phyloP scores from a whole-genome alignment of 2,113 vertebrate genomes.

The Bufo gargarizans region DNA sequence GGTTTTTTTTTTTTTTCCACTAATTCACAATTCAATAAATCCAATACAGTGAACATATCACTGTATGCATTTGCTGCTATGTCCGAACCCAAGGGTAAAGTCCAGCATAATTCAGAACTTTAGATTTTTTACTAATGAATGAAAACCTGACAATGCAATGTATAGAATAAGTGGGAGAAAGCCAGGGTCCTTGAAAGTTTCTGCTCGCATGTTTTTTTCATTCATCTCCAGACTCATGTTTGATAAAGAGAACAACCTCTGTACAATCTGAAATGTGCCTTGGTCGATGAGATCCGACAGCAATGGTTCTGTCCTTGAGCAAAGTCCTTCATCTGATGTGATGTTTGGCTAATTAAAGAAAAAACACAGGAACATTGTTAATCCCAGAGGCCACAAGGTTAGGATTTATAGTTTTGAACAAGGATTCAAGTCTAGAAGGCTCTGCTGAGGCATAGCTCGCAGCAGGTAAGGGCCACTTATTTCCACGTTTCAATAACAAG shows the following conservation, averaged over 20 bases:
- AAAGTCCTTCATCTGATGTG: constrained; percentile 65
- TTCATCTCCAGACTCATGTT: constrained; percentile 72
- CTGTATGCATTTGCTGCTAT: background rate
- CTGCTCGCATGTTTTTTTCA: constrained; percentile 69
- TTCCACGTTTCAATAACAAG: constrained; percentile 2
- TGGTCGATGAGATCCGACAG: constrained; percentile 69
- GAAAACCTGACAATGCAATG: constrained; percentile 72
- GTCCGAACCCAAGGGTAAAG: background rate
- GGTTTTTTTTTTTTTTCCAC: background rate
- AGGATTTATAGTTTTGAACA: constrained; percentile 39
- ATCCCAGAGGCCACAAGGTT: background rate
- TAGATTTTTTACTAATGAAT: constrained; percentile 12
- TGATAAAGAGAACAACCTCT: constrained; percentile 75
- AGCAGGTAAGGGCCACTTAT: background rate
- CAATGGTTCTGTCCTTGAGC: constrained; percentile 63
- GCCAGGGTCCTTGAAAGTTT: constrained; percentile 63
- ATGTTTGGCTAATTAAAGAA: constrained; percentile 69
- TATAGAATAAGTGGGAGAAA: constrained; percentile 77
- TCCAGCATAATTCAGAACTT: constrained; percentile 6
- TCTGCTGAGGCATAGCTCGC: background rate
- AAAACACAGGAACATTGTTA: constrained; percentile 32
- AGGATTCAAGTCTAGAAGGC: background rate
- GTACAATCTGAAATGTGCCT: constrained; percentile 67
- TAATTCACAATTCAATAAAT: background rate
- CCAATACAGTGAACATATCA: background rate